Evolutionary conservation across 1,140 invertebrate genomes (phyloP).

Genomic region (Melipona quadrifasciata): DNA sequence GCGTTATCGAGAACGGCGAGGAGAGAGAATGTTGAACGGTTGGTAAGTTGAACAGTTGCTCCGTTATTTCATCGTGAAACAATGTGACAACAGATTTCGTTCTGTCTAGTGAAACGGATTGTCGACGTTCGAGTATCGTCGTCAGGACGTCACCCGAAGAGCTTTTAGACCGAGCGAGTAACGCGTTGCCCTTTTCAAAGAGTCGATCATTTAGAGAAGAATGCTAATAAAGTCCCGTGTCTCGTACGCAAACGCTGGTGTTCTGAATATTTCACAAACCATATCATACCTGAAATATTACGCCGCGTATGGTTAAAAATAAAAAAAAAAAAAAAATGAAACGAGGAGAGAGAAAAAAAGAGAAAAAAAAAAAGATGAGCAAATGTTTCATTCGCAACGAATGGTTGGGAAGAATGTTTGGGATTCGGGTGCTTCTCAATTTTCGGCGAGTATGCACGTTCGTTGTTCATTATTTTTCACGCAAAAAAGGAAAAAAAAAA

Average conservation of each 20-base stretch:
- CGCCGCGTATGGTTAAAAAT: background rate
- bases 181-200: background rate
- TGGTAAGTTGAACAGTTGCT: background rate
- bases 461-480: slow-evolving; percentile 21
- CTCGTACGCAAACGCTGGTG: background rate
- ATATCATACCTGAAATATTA: background rate
- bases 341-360: background rate
- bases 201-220: background rate
- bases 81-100: slow-evolving; percentile 14
- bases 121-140: background rate
- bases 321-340: background rate
- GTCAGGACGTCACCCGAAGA: background rate
- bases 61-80: background rate
- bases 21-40: slow-evolving; percentile 21
- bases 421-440: slow-evolving; percentile 2
- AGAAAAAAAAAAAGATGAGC: background rate
- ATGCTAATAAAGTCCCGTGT: slow-evolving; percentile 22
- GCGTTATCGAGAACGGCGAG: background rate
- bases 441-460: background rate
- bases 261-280: slow-evolving; percentile 1
- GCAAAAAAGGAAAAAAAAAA: background rate
- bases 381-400: background rate
- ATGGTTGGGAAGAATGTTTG: background rate
- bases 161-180: background rate
- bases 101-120: slow-evolving; percentile 8